Conservation (phyloP, 2,113 vertebrate species). For the Dasypus novemcinctus region DNA sequence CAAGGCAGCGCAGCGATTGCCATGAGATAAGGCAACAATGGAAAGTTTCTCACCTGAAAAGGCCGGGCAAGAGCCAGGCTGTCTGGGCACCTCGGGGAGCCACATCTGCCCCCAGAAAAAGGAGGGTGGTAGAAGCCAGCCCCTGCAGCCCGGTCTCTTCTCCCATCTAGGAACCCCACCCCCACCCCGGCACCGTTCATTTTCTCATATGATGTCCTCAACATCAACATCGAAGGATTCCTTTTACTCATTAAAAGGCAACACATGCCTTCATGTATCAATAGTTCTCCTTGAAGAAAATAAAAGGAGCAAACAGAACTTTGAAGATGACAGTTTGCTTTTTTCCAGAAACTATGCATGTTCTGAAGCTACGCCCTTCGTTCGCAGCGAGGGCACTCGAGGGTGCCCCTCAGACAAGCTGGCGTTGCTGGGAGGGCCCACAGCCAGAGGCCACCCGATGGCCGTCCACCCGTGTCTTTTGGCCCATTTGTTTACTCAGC, state of each 20-base stretch:
- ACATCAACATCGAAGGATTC: background rate
- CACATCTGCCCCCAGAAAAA: constrained; percentile 35
- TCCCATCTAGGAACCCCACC: background rate
- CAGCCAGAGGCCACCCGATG: background rate
- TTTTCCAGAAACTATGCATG: background rate
- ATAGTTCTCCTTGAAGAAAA: constrained; percentile 48
- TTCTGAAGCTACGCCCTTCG: background rate
- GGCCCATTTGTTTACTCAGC: background rate
- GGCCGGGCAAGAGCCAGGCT: constrained; percentile 41
- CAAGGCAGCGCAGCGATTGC: constrained; percentile 64
- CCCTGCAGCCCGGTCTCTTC: background rate
- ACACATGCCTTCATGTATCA: background rate
- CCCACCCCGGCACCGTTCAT: background rate
- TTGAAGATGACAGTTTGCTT: constrained; percentile 57
- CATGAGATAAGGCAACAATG: constrained; percentile 84
- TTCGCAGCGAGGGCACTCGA: background rate
- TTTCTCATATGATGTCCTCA: constrained; percentile 33
- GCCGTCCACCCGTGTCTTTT: background rate
- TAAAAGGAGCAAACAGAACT: constrained; percentile 46
- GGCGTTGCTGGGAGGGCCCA: background rate
- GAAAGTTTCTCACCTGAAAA: constrained; percentile 83
- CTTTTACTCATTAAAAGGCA: background rate
- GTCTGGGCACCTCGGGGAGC: background rate
- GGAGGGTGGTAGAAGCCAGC: background rate
- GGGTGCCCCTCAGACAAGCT: background rate